Evolutionary conservation across 2,888 invertebrate genomes (phyloP).

Genomic region (Crioceris asparagi): DNA sequence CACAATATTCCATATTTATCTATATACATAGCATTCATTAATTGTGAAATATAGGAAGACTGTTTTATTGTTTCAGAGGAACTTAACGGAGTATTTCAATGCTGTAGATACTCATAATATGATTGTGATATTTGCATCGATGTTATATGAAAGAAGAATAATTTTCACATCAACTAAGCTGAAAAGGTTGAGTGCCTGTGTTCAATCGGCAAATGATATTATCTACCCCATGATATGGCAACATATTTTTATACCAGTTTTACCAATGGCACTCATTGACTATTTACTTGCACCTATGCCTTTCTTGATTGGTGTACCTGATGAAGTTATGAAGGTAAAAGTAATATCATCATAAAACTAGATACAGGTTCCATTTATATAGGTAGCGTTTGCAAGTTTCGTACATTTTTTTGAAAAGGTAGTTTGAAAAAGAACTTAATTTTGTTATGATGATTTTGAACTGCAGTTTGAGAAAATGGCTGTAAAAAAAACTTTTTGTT

Average conservation of each 20-base stretch:
- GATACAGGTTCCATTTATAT: no score
- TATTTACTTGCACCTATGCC: slow-evolving; percentile 95
- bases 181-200: slow-evolving; percentile 82
- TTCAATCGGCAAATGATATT: slow-evolving; percentile 87
- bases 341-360: not conserved
- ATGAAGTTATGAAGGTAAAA: slow-evolving; percentile 65
- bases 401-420: no score
- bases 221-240: slow-evolving; percentile 99
- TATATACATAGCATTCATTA: no score
- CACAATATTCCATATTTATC: no score
- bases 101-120: slow-evolving; percentile 92
- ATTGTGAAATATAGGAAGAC: no score
- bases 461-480: no score
- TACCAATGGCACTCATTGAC: slow-evolving; percentile 81
- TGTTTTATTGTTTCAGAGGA: slow-evolving; percentile 82
- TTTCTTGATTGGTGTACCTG: slow-evolving; percentile 90
- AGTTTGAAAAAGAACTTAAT: no score
- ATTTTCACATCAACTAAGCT: slow-evolving; percentile 85
- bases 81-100: slow-evolving; percentile 94
- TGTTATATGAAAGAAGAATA: slow-evolving; percentile 88
- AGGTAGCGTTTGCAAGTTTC: no score
- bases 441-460: no score
- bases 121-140: slow-evolving; percentile 91
- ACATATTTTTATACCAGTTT: slow-evolving; percentile 93
- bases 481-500: no score